Percentiles rank a stretch among this genome's conserved stretches.
These are phyloP conservation scores for Gymnocheta viridis DNA, from an alignment of 2,888 invertebrate species.

Conservation along the genomic window DNA sequence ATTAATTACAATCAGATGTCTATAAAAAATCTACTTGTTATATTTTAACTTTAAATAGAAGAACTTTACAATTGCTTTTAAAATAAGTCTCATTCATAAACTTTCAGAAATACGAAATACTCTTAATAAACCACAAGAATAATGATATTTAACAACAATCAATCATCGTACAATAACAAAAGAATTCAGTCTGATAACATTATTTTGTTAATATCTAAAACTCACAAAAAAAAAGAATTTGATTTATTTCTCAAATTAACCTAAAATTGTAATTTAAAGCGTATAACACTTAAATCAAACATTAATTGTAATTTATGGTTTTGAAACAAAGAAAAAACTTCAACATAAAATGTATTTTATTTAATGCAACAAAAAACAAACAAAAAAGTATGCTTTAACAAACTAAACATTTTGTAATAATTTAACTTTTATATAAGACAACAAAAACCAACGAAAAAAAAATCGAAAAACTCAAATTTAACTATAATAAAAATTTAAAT, in stretches of 20 bases:
- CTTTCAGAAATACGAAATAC: constrained; percentile 1
- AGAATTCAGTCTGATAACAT: constrained; percentile 58
- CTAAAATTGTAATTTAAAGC: constrained; percentile 69
- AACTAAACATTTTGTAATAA: constrained; percentile 67
- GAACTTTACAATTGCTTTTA: neutral
- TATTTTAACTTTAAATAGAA: neutral
- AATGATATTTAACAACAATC: constrained; percentile 37
- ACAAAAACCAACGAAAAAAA: constrained; percentile 28
- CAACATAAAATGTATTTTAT: constrained; percentile 44
- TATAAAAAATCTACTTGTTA: too few species aligned
- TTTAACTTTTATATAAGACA: constrained; percentile 65
- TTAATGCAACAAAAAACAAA: constrained; percentile 7
- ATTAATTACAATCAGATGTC: too few species aligned
- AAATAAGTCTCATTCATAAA: too few species aligned
- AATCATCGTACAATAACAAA: constrained; percentile 47
- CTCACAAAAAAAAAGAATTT: constrained; percentile 14
- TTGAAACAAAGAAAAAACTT: constrained; percentile 56
- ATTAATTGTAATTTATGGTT: constrained; percentile 70
- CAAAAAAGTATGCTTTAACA: constrained; percentile 40
- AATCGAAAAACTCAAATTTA: constrained; percentile 25
- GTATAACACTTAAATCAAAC: constrained; percentile 69
- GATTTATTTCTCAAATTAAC: constrained; percentile 67
- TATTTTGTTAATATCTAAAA: constrained; percentile 38
- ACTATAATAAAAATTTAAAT: constrained; percentile 61
- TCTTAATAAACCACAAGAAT: neutral